Conservation (phyloP, 2,113 vertebrate species). For the Mormyrus iriodes region DNA sequence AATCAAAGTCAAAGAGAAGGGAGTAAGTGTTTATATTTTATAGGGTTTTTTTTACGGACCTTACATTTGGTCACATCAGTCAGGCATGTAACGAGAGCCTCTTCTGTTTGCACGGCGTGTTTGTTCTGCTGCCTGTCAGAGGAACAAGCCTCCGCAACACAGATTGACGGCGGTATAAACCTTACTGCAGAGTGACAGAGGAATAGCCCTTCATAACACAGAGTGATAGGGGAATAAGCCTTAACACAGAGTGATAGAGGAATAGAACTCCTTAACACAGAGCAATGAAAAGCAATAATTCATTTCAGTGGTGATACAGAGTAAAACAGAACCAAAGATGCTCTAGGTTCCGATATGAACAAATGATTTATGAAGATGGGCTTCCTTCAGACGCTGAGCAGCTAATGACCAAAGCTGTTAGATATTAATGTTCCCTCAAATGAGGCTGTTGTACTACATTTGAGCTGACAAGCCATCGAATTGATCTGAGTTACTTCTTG, state of each 20-base stretch:
- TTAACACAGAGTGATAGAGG: not conserved
- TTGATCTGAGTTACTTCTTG: not conserved
- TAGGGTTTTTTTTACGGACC: not conserved
- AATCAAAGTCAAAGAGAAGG: not conserved
- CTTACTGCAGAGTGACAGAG: not conserved
- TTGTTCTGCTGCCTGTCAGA: not conserved
- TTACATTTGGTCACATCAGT: not conserved
- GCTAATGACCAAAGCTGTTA: constrained; percentile 6
- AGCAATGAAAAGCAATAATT: not conserved
- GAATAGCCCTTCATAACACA: not conserved
- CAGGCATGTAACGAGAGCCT: constrained; percentile 1
- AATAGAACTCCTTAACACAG: not conserved
- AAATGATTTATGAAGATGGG: not conserved
- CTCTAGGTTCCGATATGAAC: not conserved
- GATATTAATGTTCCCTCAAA: not conserved
- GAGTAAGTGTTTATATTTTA: not conserved
- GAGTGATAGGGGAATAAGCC: not conserved
- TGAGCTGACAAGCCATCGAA: not conserved
- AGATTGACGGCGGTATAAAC: not conserved
- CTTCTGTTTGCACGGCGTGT: constrained; percentile 1
- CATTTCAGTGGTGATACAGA: not conserved
- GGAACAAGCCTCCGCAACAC: not conserved
- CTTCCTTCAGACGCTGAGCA: not conserved
- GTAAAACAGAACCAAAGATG: not conserved
- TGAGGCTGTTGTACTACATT: not conserved